Evolutionary conservation across 2,113 vertebrate genomes (phyloP), one percentile per base, ranked within the genome.

Genomic region (Atlantisia rogersi): DNA sequence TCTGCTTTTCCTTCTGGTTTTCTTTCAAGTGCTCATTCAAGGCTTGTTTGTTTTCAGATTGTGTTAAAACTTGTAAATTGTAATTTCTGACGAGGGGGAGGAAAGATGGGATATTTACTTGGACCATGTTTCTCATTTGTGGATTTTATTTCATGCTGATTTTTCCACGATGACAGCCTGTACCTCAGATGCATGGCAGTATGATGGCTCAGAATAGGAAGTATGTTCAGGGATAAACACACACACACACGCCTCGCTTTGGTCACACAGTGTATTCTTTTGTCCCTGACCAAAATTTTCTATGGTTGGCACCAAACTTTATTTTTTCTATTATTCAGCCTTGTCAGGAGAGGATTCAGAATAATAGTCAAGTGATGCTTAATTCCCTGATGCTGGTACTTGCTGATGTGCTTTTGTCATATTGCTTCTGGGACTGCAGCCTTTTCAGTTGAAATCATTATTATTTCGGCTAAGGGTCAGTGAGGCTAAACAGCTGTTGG

Each of bases 401-500:
- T 39, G 84, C 42, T 88, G 37, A 55, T 92, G 69, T 75, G 42
- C 31, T 86, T 88, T 69, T 74, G 82, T 95, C 80, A 16, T 64
- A 65, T 93, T 95, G 90, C 88, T 94, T 94, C 77, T 86, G 86
- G 73, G 92, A 94, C 53, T 29, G 69, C 75, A 93, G 60, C 62
- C 71, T 92, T 96, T 92, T 64, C 71, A 75, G 71, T 78, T 68
- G 64, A 84, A 95, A 94, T 94, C 26, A 77, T 90, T 88, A 93
- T 88, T 80, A 44, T 94, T 95, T 95, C 0, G 1, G 77, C 64
- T 71, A n/a, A 71, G 78, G 86, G 95, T 95, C 95, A 94, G 37
- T 0, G 1, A 89, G 81, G 95, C 75, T 92, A 91, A 95, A 75
- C 74, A 90, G 85, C 91, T 93, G 65, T 37, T 91, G 73, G 76